phyloP scores from a whole-genome alignment of 2,113 vertebrate genomes.

The Colius striatus region DNA sequence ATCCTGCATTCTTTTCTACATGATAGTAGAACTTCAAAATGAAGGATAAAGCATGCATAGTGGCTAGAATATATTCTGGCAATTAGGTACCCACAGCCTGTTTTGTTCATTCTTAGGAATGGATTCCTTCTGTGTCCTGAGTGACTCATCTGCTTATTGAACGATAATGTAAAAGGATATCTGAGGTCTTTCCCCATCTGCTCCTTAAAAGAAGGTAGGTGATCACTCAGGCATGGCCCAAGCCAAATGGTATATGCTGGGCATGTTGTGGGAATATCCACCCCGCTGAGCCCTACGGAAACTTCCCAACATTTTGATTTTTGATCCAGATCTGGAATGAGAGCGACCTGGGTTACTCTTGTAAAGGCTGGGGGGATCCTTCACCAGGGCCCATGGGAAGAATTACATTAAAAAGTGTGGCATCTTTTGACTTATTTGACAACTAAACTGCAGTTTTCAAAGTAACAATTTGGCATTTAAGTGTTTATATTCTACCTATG shows the following conservation, averaged over 20 bases:
- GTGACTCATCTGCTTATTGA: neutral
- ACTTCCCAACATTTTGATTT: neutral
- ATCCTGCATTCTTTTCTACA: neutral
- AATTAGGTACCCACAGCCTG: neutral
- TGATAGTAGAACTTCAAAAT: neutral
- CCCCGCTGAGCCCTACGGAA: neutral
- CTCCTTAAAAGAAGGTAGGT: neutral
- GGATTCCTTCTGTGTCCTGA: neutral
- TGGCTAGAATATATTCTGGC: neutral
- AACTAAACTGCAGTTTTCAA: neutral
- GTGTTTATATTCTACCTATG: neutral
- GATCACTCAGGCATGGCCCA: neutral
- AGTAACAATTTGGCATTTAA: neutral
- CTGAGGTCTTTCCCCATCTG: neutral
- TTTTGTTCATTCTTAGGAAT: neutral
- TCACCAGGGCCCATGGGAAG: neutral
- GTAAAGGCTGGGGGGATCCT: neutral
- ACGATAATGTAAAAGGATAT: neutral
- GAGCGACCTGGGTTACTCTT: neutral
- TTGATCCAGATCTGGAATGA: neutral
- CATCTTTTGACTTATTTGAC: neutral
- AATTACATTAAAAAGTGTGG: neutral
- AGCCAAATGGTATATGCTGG: neutral
- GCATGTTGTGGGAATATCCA: neutral
- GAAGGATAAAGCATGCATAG: neutral